Conservation (phyloP, 2,113 vertebrate genomes). For the Ammodytes dubius region DNA sequence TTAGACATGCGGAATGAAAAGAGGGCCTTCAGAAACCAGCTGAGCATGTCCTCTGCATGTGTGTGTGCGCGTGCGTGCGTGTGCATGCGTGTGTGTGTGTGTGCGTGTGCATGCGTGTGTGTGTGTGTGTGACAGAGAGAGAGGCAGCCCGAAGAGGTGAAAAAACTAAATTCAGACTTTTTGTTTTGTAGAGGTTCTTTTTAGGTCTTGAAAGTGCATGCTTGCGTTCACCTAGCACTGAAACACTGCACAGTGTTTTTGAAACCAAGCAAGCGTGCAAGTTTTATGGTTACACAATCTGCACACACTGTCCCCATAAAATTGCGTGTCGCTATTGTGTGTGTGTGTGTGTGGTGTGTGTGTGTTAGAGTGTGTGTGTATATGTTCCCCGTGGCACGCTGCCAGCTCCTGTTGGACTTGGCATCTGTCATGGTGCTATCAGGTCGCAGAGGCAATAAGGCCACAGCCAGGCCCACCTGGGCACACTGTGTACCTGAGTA, state of each 20-base stretch:
- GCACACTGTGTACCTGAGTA: conserved; percentile 53
- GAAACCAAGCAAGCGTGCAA: conserved; percentile 3
- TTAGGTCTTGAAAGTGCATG: conserved; percentile 22
- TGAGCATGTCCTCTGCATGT: conserved; percentile 49
- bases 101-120: not conserved
- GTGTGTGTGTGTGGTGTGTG: conserved; percentile 12
- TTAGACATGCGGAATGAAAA: conserved; percentile 54
- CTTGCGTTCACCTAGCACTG: conserved; percentile 1
- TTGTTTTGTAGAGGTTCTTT: conserved; percentile 37
- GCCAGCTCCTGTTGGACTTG: conserved; percentile 68
- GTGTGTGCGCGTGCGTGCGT: conserved; percentile 12
- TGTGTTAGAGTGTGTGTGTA: conserved; percentile 21
- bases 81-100: conserved; percentile 2
- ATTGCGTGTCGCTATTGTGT: conserved; percentile 4
- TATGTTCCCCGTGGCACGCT: conserved; percentile 49
- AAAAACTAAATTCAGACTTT: conserved; percentile 38
- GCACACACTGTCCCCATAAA: not conserved
- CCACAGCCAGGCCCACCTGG: conserved; percentile 66
- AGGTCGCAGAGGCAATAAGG: conserved; percentile 69
- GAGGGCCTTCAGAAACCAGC: conserved; percentile 52
- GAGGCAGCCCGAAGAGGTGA: not conserved
- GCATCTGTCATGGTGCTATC: conserved; percentile 68
- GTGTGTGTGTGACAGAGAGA: not conserved
- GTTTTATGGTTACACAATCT: not conserved
- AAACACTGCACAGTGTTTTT: conserved; percentile 33